Conservation (phyloP, 2,113 vertebrate species). For the Solenodon paradoxus region DNA sequence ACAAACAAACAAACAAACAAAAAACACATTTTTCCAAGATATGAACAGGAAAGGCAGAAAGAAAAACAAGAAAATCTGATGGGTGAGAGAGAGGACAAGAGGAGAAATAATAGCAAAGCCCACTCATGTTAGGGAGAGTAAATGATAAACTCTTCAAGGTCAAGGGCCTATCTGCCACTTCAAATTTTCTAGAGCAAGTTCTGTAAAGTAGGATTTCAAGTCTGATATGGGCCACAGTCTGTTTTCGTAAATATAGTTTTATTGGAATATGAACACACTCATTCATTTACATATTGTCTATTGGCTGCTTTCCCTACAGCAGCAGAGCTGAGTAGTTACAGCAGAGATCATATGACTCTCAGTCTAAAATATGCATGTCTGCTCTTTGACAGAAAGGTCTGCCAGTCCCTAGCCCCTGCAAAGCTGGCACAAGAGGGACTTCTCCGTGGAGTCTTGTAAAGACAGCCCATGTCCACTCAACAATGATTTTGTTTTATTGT, state of each 20-base stretch:
- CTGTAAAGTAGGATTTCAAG: neutral
- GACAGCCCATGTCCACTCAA: neutral
- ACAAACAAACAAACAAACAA: too few relatives aligned
- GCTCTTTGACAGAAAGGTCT: neutral
- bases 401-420: too few relatives aligned
- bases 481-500: neutral
- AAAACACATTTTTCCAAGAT: neutral
- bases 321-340: neutral
- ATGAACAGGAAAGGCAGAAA: neutral
- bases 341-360: neutral
- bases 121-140: neutral
- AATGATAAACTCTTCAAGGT: neutral
- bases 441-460: fast-evolving
- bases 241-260: neutral
- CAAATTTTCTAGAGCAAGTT: neutral
- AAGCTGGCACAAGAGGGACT: neutral
- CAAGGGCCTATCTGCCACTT: neutral
- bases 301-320: neutral
- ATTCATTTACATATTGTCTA: neutral
- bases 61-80: neutral
- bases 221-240: neutral
- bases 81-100: neutral
- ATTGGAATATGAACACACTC: neutral
- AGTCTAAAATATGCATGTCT: neutral
- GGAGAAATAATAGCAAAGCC: neutral